Evolutionary conservation across 2,888 invertebrate species (phyloP).

Genomic region (Trichogramma evanescens): DNA sequence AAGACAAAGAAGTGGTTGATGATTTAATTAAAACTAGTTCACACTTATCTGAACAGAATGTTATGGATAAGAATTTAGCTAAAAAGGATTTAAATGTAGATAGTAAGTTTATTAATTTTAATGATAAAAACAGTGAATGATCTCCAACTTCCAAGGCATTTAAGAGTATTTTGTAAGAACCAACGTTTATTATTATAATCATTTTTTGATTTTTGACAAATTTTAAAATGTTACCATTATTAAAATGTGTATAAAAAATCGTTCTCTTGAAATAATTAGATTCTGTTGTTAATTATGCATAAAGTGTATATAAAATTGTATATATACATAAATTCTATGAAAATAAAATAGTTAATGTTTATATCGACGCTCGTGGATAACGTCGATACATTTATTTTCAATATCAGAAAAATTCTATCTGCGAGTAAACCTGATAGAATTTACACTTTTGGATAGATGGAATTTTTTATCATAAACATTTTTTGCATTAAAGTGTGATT

Average conservation of each 20-base stretch:
- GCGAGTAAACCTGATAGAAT: not conserved
- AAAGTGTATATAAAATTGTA: not conserved
- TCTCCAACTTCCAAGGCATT: no score
- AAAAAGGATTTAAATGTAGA: constrained; percentile 23
- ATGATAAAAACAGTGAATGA: constrained; percentile 21
- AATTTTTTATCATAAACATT: not conserved
- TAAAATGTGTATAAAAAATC: not conserved
- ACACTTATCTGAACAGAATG: constrained; percentile 32
- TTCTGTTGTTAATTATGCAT: not conserved
- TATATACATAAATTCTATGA: constrained; percentile 11
- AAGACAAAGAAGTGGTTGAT: not conserved
- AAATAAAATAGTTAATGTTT: not conserved
- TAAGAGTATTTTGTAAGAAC: no score
- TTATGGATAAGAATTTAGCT: constrained; percentile 28
- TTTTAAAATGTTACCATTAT: not conserved
- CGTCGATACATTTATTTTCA: no score
- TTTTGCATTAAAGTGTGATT: not conserved
- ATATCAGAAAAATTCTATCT: not conserved
- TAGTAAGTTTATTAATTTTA: constrained; percentile 28
- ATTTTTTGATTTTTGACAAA: not conserved
- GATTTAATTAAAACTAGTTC: constrained; percentile 31
- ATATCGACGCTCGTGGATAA: not conserved
- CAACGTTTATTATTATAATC: no score
- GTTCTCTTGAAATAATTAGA: not conserved
- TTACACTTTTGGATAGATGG: not conserved